A percentile compares a stretch with the other conserved stretches of the same genome.
These are phyloP conservation scores for Perizoma flavofasciatum DNA, from an alignment of 2,888 invertebrate genomes.

Conservation along the genomic window DNA sequence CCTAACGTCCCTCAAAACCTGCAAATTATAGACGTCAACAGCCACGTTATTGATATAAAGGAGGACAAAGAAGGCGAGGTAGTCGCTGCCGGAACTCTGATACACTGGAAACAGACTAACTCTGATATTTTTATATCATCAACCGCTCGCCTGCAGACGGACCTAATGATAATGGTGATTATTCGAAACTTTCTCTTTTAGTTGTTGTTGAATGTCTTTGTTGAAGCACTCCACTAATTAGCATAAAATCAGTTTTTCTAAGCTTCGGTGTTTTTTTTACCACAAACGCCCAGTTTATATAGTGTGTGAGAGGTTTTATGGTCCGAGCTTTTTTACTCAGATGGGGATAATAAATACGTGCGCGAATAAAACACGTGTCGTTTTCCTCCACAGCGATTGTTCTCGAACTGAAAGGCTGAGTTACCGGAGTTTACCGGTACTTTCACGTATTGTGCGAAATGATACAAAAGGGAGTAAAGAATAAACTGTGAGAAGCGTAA, in stretches of 20 bases:
- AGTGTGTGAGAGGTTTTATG: slow-evolving; percentile 12
- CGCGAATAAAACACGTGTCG: slow-evolving; percentile 20
- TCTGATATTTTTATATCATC: slow-evolving; percentile 65
- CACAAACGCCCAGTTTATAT: slow-evolving; percentile 14
- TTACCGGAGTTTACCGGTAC: slow-evolving; percentile 16
- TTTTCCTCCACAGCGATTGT: slow-evolving; percentile 23
- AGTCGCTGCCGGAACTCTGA: slow-evolving; percentile 66
- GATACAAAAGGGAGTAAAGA: slow-evolving; percentile 49
- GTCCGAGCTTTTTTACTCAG: slow-evolving; percentile 16
- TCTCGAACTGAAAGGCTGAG: slow-evolving; percentile 23
- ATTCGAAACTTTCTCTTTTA: slow-evolving; percentile 21
- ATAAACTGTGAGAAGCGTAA: slow-evolving; percentile 65
- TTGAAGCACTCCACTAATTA: slow-evolving; percentile 21
- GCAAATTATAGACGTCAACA: slow-evolving; percentile 74
- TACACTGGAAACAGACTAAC: slow-evolving; percentile 68
- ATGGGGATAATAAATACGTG: slow-evolving; percentile 19
- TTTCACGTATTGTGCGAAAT: slow-evolving; percentile 34
- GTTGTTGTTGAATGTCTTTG: slow-evolving; percentile 24
- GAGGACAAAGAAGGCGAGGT: slow-evolving; percentile 67
- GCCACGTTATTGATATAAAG: slow-evolving; percentile 71
- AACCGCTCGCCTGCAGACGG: slow-evolving; percentile 64
- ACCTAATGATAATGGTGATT: slow-evolving; percentile 75
- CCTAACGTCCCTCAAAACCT: slow-evolving; percentile 73
- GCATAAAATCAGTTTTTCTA: slow-evolving; percentile 32
- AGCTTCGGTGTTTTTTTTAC: slow-evolving; percentile 27